Percentiles rank a stretch among this genome's conserved stretches.
These are phyloP conservation scores for Lutjanus argentimaculatus DNA, from an alignment of 2,797 vertebrate species.

Conservation along the genomic window DNA sequence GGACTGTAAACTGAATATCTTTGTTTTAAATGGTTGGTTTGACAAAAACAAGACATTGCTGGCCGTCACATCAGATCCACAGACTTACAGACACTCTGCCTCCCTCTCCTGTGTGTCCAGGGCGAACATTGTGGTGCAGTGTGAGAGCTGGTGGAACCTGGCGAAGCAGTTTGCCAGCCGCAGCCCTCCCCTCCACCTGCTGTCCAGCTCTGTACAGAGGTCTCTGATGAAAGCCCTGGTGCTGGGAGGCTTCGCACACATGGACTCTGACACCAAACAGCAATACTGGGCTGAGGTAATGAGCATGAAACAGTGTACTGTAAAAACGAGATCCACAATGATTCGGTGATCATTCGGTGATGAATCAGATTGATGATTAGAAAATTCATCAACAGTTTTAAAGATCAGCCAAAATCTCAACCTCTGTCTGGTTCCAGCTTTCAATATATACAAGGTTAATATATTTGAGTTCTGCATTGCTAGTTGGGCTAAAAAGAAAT, in stretches of 20 bases:
- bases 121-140: constrained; percentile 98
- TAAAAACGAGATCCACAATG: not conserved
- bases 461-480: too few species aligned
- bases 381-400: not conserved
- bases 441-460: too few species aligned
- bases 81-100: not conserved
- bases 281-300: constrained; percentile 98
- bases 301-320: rapidly evolving
- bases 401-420: too few species aligned
- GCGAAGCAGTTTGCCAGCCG: constrained; percentile 97
- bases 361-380: not conserved
- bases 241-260: constrained; percentile 97
- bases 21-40: not conserved
- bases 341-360: not conserved
- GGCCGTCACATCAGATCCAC: not conserved
- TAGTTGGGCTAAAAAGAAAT: not conserved
- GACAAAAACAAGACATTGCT: not conserved
- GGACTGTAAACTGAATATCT: not conserved
- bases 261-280: constrained; percentile 97
- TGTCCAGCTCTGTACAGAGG: constrained; percentile 96
- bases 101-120: constrained; percentile 73
- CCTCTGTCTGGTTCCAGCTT: too few species aligned
- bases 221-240: constrained; percentile 98
- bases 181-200: constrained; percentile 95
- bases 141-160: constrained; percentile 99